These are phyloP conservation scores for Salmo trutta DNA, from an alignment of 2,797 vertebrate genomes.

Conservation along the genomic window DNA sequence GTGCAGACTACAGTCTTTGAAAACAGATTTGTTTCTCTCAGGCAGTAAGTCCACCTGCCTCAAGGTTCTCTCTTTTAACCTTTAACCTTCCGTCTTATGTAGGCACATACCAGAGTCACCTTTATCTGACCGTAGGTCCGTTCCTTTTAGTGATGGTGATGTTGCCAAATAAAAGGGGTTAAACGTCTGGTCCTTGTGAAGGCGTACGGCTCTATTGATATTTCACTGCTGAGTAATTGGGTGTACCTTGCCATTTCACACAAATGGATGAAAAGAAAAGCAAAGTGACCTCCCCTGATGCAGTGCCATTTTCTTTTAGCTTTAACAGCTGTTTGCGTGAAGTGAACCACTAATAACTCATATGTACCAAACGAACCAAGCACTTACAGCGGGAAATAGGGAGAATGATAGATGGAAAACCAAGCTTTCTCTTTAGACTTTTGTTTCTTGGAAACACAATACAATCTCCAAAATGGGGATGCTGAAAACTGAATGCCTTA, in stretches of 20 bases:
- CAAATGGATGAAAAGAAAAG: background rate
- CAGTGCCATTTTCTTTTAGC: conserved; percentile 11
- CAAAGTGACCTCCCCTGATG: background rate
- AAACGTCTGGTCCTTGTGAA: background rate
- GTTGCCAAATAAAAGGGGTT: background rate
- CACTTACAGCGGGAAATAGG: background rate
- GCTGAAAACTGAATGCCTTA: background rate
- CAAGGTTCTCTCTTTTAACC: background rate
- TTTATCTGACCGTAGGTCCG: background rate
- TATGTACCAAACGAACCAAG: background rate
- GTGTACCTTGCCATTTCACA: background rate
- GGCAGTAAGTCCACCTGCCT: background rate
- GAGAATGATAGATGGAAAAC: background rate
- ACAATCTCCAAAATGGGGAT: background rate
- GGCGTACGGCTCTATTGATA: background rate
- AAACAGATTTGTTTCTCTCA: background rate
- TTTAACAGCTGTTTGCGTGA: background rate
- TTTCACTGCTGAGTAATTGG: conserved; percentile 11
- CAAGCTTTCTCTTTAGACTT: background rate
- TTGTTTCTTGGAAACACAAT: background rate
- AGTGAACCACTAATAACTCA: background rate
- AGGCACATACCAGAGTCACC: background rate
- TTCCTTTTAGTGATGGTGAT: background rate
- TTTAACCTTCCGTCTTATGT: background rate
- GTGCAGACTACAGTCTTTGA: background rate